Percentiles rank a stretch among this genome's conserved stretches.
These are phyloP conservation scores for Agonum fuliginosum DNA, from an alignment of 2,888 invertebrate species.

Conservation along the genomic window DNA sequence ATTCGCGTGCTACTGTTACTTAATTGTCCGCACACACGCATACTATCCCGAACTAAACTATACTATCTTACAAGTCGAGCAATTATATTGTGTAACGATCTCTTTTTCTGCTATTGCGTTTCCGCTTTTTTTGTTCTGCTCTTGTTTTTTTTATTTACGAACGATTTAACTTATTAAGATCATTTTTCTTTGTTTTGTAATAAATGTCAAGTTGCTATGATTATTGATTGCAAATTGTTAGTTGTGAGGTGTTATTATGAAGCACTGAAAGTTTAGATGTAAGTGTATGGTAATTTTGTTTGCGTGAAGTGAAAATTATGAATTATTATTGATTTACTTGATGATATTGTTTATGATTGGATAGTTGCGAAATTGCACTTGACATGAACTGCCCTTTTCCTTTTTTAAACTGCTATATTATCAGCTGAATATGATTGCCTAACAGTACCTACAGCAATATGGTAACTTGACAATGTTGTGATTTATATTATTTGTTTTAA, in stretches of 20 bases:
- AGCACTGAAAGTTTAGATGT: constrained; percentile 26
- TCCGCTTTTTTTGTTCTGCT: constrained; percentile 42
- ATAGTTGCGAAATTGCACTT: neutral
- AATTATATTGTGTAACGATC: constrained; percentile 46
- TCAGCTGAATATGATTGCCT: no score
- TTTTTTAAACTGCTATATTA: no score
- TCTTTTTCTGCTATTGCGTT: constrained; percentile 47
- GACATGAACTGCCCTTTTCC: neutral
- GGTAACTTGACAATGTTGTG: no score
- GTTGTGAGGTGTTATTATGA: constrained; percentile 31
- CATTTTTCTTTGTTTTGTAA: constrained; percentile 44
- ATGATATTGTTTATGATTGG: constrained; percentile 5
- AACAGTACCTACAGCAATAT: no score
- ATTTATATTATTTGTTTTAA: no score
- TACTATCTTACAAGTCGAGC: constrained; percentile 34
- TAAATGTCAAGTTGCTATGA: constrained; percentile 51
- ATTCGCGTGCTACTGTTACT: constrained; percentile 10
- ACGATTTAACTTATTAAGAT: constrained; percentile 38
- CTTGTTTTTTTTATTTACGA: constrained; percentile 12
- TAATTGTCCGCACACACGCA: constrained; percentile 44
- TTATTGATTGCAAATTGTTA: constrained; percentile 49
- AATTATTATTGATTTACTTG: constrained; percentile 3
- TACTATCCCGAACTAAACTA: constrained; percentile 4
- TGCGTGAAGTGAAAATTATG: constrained; percentile 1
- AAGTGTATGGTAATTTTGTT: neutral